Evolutionary conservation across 2,797 vertebrate genomes (phyloP).

Genomic region (Rhincodon typus): DNA sequence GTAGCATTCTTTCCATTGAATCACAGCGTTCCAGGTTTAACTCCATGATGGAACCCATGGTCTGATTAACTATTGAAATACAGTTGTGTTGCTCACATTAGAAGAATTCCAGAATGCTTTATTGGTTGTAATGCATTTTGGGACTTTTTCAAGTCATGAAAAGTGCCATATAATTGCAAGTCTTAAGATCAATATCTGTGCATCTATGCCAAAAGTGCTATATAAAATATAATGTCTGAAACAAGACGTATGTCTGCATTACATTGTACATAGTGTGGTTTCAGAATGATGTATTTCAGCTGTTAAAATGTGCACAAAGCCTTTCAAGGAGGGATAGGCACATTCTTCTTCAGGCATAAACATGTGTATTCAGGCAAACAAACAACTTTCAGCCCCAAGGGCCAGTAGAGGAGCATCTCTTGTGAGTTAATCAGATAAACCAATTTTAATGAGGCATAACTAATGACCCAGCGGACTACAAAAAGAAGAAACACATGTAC

Average conservation of each 20-base stretch:
- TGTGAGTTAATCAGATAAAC: constrained; percentile 31
- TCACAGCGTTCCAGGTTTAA: too few species aligned
- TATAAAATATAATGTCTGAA: neutral
- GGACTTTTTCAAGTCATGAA: neutral
- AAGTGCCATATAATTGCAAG: neutral
- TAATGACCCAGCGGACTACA: constrained; percentile 24
- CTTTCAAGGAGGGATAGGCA: neutral
- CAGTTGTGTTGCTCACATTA: neutral
- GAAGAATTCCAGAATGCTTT: neutral
- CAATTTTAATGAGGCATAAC: constrained; percentile 11
- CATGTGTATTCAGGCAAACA: neutral
- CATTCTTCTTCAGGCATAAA: neutral
- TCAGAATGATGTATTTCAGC: neutral
- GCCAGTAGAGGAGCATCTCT: constrained; percentile 1
- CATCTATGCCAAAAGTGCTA: neutral
- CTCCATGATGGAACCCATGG: too few species aligned
- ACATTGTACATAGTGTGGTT: neutral
- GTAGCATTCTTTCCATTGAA: too few species aligned
- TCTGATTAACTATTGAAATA: neutral
- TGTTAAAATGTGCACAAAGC: neutral
- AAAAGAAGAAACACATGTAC: neutral
- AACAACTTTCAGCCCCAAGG: neutral
- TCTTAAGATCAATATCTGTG: neutral
- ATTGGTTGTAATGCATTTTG: too few species aligned
- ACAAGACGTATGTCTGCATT: neutral